Evolutionary conservation across 2,797 vertebrate species (phyloP).

Genomic region (Helostoma temminkii): DNA sequence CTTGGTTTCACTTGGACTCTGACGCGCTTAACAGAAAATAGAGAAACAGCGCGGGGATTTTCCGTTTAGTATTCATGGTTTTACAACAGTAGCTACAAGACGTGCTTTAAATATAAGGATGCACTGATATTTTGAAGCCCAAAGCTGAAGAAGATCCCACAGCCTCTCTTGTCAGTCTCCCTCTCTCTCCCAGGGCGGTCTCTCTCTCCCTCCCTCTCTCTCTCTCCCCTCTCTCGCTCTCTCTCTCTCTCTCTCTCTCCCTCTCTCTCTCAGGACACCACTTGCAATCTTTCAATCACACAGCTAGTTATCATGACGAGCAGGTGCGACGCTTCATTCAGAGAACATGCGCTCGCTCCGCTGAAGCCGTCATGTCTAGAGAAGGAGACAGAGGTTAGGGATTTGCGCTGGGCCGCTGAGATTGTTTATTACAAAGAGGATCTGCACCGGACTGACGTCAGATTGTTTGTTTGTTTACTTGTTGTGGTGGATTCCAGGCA

Average conservation of each 20-base stretch:
- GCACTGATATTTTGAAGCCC: slow-evolving; percentile 48
- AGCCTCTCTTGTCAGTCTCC: slow-evolving; percentile 23
- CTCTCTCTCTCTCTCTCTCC: slow-evolving; percentile 32
- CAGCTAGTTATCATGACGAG: slow-evolving; percentile 73
- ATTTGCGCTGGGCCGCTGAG: slow-evolving; percentile 24
- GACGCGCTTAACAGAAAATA: slow-evolving; percentile 45
- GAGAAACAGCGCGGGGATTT: slow-evolving; percentile 37
- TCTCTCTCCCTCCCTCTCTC: slow-evolving; percentile 21
- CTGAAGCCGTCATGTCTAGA: slow-evolving; percentile 30
- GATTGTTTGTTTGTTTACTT: slow-evolving; percentile 17
- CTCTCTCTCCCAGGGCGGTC: slow-evolving; percentile 55
- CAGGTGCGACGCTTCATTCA: slow-evolving; percentile 61
- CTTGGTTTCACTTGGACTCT: slow-evolving; percentile 55
- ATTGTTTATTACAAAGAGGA: slow-evolving; percentile 53
- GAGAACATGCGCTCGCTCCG: slow-evolving; percentile 29
- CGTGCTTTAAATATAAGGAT: slow-evolving; percentile 40
- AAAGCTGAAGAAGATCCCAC: slow-evolving; percentile 63
- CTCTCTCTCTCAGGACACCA: slow-evolving; percentile 43
- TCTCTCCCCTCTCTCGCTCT: slow-evolving; percentile 23
- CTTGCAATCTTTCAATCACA: slow-evolving; percentile 67
- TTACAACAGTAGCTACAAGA: slow-evolving; percentile 11
- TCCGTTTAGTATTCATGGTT: slow-evolving; percentile 62
- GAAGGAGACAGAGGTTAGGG: neutral
- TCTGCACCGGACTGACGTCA: slow-evolving; percentile 79
- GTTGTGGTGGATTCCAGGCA: slow-evolving; percentile 19